Base-by-base conservation (phyloP, 2,797 vertebrate species). In the Xenops minutus region DNA sequence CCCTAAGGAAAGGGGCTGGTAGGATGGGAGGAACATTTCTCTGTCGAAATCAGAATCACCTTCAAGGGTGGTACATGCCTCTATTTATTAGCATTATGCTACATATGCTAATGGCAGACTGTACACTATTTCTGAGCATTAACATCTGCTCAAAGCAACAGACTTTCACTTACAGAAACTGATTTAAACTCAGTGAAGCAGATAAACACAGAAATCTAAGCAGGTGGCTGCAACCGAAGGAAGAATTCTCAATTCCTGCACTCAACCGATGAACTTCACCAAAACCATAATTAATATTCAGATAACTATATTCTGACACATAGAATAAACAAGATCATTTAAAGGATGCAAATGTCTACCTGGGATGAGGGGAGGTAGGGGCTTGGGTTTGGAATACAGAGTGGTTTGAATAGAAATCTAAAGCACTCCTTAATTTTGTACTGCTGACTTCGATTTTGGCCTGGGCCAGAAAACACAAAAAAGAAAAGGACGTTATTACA, bases 131-230 rank as follows among this genome's bases (percentile, higher is more conserved):
- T 98, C 97, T 97, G 97, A 98, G 97, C 95, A 97, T 97, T 98
- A 98, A 98, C 98, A 98, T 98, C 98, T 98, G 98, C 97, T 98
- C 96, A 96, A 96, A 97, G 97, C 96, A 98, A 97, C 97, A 98
- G 97, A 98, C 97, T 98, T 98, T 98, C 98, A 98, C 98, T 98
- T 98, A 98, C 96, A 97, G 97, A 98, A 98, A 98, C 97, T 98
- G 98, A 98, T 98, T 98, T 98, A 98, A 98, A 98, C 97, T 97
- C 98, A 98, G 97, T 98, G 98, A 98, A 98, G 98, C 98, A 98
- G 98, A 98, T 98, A 98, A 98, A 98, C 96, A 97, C 97, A 97
- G 97, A 98, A 97, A 98, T 98, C 97, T 97, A 97, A 98, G 97
- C 98, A 98, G 98, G 98, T 98, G 98, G 97, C 97, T 98, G 95